phyloP scores from a whole-genome alignment of 2,797 vertebrate genomes.

The Sciaenops ocellatus region DNA sequence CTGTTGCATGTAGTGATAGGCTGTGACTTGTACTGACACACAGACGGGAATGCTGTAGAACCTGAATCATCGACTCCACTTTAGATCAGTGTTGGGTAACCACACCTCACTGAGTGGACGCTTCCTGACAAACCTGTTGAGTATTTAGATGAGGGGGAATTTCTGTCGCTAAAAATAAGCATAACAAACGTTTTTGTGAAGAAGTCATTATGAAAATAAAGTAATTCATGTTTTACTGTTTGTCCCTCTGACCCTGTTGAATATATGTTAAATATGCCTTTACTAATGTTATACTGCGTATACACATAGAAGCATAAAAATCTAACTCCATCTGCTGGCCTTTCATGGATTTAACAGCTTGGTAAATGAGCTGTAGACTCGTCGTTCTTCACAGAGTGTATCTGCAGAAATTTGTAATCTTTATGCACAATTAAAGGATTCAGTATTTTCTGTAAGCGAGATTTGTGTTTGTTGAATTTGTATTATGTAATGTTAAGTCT shows the following conservation, averaged over 20 bases:
- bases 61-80: constrained; percentile 27
- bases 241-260: not conserved
- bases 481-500: not conserved
- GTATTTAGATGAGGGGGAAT: not conserved
- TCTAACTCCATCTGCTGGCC: constrained; percentile 41
- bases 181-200: not conserved
- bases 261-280: no score
- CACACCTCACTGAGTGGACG: not conserved
- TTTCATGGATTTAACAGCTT: not conserved
- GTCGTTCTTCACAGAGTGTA: not conserved
- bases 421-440: not conserved
- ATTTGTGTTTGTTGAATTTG: not conserved
- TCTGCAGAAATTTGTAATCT: not conserved
- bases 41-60: constrained; percentile 21
- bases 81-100: not conserved
- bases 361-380: not conserved
- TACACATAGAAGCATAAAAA: rapidly evolving
- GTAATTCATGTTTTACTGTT: not conserved
- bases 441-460: not conserved
- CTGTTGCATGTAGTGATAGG: not conserved
- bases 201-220: not conserved
- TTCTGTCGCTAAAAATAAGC: not conserved
- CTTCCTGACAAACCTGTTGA: constrained; percentile 4
- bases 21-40: constrained; percentile 17
- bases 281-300: no score